A percentile compares a stretch with the other conserved stretches of the same genome.
Conservation (phyloP, 1,140 invertebrate genomes). For the Drosophila willistoni region DNA sequence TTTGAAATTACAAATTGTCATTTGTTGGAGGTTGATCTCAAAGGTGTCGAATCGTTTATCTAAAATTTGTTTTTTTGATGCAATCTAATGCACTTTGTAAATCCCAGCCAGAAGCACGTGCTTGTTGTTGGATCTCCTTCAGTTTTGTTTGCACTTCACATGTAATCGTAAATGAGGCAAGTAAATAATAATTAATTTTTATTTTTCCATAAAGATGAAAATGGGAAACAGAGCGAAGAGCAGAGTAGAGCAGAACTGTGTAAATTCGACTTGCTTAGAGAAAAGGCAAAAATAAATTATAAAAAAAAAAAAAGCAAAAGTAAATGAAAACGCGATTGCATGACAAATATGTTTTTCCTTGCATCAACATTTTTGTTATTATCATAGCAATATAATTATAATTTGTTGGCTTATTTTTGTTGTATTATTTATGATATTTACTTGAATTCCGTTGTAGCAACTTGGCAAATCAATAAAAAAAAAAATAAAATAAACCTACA, state of each 20-base stretch:
- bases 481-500: conserved; percentile 16
- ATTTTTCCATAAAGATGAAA: conserved; percentile 22
- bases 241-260: not conserved
- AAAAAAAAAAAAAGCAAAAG: conserved; percentile 28
- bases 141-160: conserved; percentile 34
- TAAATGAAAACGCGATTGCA: conserved; percentile 33
- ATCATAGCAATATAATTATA: conserved; percentile 19
- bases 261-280: conserved; percentile 28
- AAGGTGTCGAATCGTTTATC: not conserved
- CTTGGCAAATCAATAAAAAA: conserved; percentile 65
- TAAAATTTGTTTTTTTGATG: not conserved
- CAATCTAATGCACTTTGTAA: conserved; percentile 15
- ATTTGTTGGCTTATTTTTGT: conserved; percentile 9
- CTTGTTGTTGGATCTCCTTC: conserved; percentile 36
- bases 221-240: conserved; percentile 50
- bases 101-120: conserved; percentile 23
- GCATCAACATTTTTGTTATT: conserved; percentile 29
- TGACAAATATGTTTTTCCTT: conserved; percentile 42
- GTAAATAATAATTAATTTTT: conserved; percentile 53
- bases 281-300: conserved; percentile 17
- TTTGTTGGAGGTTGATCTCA: no score
- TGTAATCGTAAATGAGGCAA: conserved; percentile 57
- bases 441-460: conserved; percentile 33
- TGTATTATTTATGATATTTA: conserved; percentile 29
- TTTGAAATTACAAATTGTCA: no score